Base-by-base conservation (phyloP, 2,888 invertebrate species). In the Drepanosiphum platanoidis region DNA sequence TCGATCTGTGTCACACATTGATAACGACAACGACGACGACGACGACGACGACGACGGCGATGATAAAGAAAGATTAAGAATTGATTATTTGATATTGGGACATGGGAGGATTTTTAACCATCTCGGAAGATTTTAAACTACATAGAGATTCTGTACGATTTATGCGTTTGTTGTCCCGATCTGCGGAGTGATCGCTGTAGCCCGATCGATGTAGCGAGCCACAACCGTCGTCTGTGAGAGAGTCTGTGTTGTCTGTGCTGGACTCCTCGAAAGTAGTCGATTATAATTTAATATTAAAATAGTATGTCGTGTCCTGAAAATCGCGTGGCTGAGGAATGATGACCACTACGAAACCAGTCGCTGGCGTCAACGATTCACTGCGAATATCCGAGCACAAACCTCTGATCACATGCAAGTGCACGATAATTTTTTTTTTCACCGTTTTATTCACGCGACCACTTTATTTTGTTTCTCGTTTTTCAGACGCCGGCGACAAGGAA, bases 401-500 rank as follows among this genome's bases (percentile, higher is more conserved):
- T 86, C 92, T 94, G 88, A 91, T 94, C 90, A 94, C 94, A 91
- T 94, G 94, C 94, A 92, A 92, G 93, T 32, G 5, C 5, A 27
- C 27, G 27, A n/a, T n/a, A n/a, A n/a, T n/a, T n/a, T n/a, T n/a
- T n/a, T n/a, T n/a, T n/a, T n/a, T n/a, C n/a, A n/a, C n/a, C n/a
- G n/a, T n/a, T n/a, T n/a, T n/a, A n/a, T n/a, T n/a, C n/a, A n/a
- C n/a, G n/a, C n/a, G n/a, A n/a, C n/a, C n/a, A n/a, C n/a, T n/a
- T n/a, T n/a, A n/a, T n/a, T n/a, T n/a, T 3, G 13, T 13, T 11
- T 22, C 22, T 74, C 11, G 13, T 36, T 64, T 66, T 88, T 64
- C 88, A 95, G 95, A 95, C 92, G 94, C 95, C 88, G 97, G 97
- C 87, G 96, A 96, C 90, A 92, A 94, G 90, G 94, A 94, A 88